A percentile compares a stretch with the other conserved stretches of the same genome.
Conservation (phyloP, 2,113 vertebrate genomes). For the Acanthisitta chloris region DNA sequence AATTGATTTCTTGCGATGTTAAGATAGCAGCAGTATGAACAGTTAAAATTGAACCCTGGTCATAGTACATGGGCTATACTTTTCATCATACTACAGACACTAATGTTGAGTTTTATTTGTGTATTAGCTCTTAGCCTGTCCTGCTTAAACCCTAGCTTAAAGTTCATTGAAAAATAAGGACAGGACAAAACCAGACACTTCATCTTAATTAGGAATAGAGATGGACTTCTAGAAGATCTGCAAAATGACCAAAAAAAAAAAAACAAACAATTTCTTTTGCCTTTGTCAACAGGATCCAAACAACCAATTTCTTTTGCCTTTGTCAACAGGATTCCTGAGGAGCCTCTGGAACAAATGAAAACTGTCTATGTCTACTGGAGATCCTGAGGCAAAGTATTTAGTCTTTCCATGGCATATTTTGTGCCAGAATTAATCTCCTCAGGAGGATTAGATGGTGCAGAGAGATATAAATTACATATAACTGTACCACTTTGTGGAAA, state of each 20-base stretch:
- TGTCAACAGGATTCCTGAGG: not conserved
- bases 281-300: not conserved
- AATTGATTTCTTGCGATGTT: not conserved
- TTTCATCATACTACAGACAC: not conserved
- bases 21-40: not conserved
- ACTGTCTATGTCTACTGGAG: not conserved
- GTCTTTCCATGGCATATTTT: constrained; percentile 9
- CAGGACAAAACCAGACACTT: not conserved
- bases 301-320: too few relatives aligned
- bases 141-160: not conserved
- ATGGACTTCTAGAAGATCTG: not conserved
- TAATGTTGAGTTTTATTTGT: not conserved
- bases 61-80: not conserved
- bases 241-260: not conserved
- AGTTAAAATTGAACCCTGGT: not conserved
- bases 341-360: constrained; percentile 13
- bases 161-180: not conserved
- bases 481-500: constrained; percentile 45
- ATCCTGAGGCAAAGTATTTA: constrained; percentile 27
- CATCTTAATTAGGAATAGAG: not conserved
- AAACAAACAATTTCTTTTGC: too few relatives aligned
- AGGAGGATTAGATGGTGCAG: constrained; percentile 23
- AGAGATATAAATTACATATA: constrained; percentile 51
- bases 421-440: constrained; percentile 51
- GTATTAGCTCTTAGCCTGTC: not conserved